These are phyloP conservation scores for Oithona nana DNA, from an alignment of 2,888 invertebrate species.

Conservation along the genomic window DNA sequence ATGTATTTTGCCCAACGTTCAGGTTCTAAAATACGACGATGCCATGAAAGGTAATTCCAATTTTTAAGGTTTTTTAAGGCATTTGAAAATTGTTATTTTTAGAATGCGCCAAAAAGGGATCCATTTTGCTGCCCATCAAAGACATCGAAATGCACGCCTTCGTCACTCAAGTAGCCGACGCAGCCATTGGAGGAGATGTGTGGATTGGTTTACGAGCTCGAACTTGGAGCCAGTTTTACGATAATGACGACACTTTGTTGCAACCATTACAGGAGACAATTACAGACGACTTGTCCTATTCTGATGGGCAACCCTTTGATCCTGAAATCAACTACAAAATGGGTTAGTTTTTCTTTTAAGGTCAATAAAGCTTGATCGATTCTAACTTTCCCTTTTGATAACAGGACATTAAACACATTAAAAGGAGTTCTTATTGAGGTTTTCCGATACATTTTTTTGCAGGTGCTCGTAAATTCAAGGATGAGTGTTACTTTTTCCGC, in stretches of 20 bases:
- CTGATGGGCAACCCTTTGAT: neutral
- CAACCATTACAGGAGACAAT: neutral
- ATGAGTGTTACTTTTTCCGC: neutral
- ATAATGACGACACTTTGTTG: neutral
- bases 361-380: no score
- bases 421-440: no score
- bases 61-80: no score
- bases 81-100: no score
- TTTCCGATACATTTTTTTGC: no score
- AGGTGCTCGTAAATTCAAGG: neutral
- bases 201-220: neutral
- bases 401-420: no score
- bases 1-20: neutral
- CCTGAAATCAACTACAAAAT: neutral
- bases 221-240: neutral
- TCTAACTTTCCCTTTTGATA: no score
- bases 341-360: no score
- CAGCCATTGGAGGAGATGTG: neutral
- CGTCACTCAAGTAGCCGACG: neutral
- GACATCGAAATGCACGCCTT: neutral
- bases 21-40: neutral
- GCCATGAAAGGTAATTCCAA: no score
- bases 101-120: neutral
- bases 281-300: neutral
- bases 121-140: neutral